Conservation (phyloP, 2,113 vertebrate species). For the Copsychus sechellarum region DNA sequence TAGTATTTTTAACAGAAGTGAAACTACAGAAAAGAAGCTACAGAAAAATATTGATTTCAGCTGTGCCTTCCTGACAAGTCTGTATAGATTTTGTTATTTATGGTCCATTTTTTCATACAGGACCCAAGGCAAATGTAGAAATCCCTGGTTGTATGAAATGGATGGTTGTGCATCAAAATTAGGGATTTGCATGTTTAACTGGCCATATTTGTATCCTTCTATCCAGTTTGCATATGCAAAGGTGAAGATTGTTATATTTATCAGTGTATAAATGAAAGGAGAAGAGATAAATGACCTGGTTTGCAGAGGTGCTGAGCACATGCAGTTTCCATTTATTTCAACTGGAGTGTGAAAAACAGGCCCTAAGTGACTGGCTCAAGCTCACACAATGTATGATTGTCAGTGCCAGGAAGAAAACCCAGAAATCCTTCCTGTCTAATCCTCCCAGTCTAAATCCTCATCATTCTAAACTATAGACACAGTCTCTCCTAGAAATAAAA, state of each 20-base stretch:
- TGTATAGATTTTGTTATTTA: conserved; percentile 4
- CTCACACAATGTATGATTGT: conserved; percentile 49
- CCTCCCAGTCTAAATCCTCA: conserved; percentile 28
- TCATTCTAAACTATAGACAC: background rate
- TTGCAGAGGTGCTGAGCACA: conserved; percentile 55
- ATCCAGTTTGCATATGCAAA: conserved; percentile 5
- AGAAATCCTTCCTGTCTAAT: conserved; percentile 50
- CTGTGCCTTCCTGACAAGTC: background rate
- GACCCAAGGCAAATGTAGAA: background rate
- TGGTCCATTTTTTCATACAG: background rate
- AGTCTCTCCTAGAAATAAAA: background rate
- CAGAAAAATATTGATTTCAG: conserved; percentile 4
- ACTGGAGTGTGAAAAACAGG: conserved; percentile 58
- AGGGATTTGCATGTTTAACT: conserved; percentile 29
- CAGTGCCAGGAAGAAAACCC: conserved; percentile 39
- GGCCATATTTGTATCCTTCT: background rate
- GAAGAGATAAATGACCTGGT: conserved; percentile 35
- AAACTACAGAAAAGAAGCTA: background rate
- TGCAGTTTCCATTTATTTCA: conserved; percentile 49
- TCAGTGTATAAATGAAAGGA: conserved; percentile 39
- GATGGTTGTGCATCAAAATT: conserved; percentile 5
- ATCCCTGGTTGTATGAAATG: background rate
- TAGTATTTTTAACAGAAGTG: conserved; percentile 1
- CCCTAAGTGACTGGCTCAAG: conserved; percentile 41
- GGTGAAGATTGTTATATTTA: conserved; percentile 7